phyloP scores from a whole-genome alignment of 2,113 vertebrate species.

The Hystrix brachyura region DNA sequence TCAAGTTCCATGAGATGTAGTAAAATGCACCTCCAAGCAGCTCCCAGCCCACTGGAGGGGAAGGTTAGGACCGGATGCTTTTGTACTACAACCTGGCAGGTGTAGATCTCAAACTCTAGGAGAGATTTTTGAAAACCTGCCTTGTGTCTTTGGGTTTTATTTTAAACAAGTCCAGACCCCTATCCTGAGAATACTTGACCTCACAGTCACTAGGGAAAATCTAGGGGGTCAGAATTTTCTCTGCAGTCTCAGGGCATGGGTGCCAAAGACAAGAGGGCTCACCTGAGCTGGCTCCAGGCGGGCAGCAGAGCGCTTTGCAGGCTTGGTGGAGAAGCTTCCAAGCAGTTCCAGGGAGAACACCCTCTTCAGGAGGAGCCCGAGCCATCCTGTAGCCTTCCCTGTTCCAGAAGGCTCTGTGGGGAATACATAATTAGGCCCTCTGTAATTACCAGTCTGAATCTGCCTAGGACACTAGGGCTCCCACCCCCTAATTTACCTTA shows the following conservation, averaged over 20 bases:
- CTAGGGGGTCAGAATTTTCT: not conserved
- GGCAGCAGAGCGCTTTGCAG: not conserved
- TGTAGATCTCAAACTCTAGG: not conserved
- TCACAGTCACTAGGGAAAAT: not conserved
- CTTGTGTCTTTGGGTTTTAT: not conserved
- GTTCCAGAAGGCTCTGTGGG: conserved; percentile 69
- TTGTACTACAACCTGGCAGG: rapidly evolving
- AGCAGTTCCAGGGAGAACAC: not conserved
- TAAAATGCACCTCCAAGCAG: not conserved
- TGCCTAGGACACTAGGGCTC: conserved; percentile 80
- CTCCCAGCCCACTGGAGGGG: too few relatives aligned
- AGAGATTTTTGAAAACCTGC: not conserved
- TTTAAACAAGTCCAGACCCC: not conserved
- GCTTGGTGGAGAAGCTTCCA: not conserved
- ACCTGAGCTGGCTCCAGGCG: not conserved
- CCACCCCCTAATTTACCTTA: conserved; percentile 85
- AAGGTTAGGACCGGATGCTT: rapidly evolving
- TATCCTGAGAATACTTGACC: not conserved
- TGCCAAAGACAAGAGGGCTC: rapidly evolving
- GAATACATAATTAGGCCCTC: conserved; percentile 79
- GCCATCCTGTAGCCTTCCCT: conserved; percentile 44
- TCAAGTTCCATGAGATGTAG: rapidly evolving
- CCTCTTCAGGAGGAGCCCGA: conserved; percentile 28
- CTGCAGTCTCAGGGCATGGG: not conserved
- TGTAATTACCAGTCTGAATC: conserved; percentile 83